Base-by-base conservation (phyloP, 1,140 invertebrate genomes). In the Whitmania pigra region DNA sequence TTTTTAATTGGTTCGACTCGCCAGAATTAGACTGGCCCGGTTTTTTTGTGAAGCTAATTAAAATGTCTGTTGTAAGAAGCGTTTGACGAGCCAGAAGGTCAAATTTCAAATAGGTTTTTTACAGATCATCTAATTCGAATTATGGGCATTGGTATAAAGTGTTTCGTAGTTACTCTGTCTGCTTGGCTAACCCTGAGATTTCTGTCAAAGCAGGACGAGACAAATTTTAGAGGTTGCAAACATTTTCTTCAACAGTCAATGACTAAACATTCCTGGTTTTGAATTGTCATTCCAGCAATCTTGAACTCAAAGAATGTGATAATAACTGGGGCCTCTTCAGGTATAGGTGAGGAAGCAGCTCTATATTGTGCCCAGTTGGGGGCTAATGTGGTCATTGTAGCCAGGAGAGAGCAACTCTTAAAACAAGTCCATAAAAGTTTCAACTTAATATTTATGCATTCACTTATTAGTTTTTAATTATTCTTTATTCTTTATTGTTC, bases 271-370 rank as follows among this genome's bases (percentile, higher is more conserved):
- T 25, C 29, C 3, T n/a, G 57, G 29, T 5, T 63, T 18, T 63
- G 22, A 63, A 63, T 68, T 70, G 25, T 22, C 22, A 22, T 36
- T 70, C 0, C 69, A 70, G 69, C 40, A 29, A 20, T 70, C 18
- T 53, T 70, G n/a, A 25, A 49, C 27, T 79, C 78, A 5, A 80
- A 80, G 73, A 57, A 75, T 43, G 80, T 81, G 17, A 60, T 82
- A 4, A 76, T 82, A 49, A 82, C 80, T 0, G 80, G 80, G n/a
- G 79, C 79, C 2, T 80, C 79, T 4, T 74, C 78, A 15, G 80
- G 80, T 7, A 82, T 81, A 2, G 80, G 80, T 0, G 80, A 82
- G 75, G 78, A 82, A 73, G 75, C 81, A 40, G 80, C 79, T 9
- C 81, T 81, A 68, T 78, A 79, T 31, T 82, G 78, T 72, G 77